phyloP scores from a whole-genome alignment of 2,797 vertebrate genomes.

The Poeciliopsis turneri region DNA sequence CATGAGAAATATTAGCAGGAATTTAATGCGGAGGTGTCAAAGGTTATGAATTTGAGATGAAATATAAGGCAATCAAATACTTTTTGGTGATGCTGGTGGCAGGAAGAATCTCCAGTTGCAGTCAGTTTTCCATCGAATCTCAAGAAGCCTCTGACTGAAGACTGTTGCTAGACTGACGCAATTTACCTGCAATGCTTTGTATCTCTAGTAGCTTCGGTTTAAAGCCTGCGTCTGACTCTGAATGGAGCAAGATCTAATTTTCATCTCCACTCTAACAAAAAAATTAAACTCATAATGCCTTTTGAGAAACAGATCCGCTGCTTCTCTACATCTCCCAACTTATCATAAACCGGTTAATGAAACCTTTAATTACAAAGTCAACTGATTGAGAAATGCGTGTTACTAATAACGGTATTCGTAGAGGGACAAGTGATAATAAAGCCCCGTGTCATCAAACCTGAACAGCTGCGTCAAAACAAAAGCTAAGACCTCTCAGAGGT shows the following conservation, averaged over 20 bases:
- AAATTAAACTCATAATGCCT: background rate
- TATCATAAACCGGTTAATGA: too few relatives aligned
- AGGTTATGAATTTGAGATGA: background rate
- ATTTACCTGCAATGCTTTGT: background rate
- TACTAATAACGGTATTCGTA: background rate
- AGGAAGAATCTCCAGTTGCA: background rate
- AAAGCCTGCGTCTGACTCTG: background rate
- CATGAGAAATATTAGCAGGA: background rate
- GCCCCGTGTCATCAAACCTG: background rate
- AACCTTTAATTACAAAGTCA: background rate
- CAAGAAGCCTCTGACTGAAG: background rate
- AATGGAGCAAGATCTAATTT: background rate
- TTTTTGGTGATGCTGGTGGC: background rate
- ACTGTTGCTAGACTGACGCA: background rate
- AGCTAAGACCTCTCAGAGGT: conserved; percentile 23
- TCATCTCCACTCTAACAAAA: background rate
- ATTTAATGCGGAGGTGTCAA: background rate
- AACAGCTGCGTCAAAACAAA: background rate
- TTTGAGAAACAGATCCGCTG: background rate
- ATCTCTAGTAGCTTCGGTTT: background rate
- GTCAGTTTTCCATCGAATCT: background rate
- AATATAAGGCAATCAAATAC: background rate
- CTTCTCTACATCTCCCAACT: background rate
- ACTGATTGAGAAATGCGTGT: too few relatives aligned
- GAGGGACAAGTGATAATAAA: background rate